Evolutionary conservation across 2,113 vertebrate genomes (phyloP), one percentile per base, ranked within the genome.

Genomic region (Haemorhous mexicanus): DNA sequence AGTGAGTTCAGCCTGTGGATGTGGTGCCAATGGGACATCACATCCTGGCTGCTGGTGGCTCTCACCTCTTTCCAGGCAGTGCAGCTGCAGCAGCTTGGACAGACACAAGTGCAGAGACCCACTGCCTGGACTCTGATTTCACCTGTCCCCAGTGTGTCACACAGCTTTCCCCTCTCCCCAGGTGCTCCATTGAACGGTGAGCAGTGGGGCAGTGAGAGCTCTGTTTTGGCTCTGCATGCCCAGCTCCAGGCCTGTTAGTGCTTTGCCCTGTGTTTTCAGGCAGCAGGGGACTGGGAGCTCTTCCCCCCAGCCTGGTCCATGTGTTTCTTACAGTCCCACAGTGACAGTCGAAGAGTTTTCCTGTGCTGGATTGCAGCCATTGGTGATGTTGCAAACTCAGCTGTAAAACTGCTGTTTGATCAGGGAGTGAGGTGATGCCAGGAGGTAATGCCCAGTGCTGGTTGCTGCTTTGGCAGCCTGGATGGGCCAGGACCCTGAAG

Each of bases 21-120:
- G 0, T 4, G 1, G 23, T 68, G 55, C 6, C 6, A 16, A 1
- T 37, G 6, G 20, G 44, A 11, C 22, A 4, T 55, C 8, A 0
- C 33, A 32, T 35, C 61, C 13, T 49, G 47, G 14, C 73, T n/a
- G 16, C 52, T 10, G 7, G 13, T 10, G 5, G 23, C 49, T 53
- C 44, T 82, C 4, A 5, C 14, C 39, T 75, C 52, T 56, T 33
- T 32, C 32, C 79, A 46, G 74, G 47, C 66, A 39, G 52, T 1
- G n/a, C 6, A 9, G 13, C 78, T 74, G 68, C 4, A 1, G 26
- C 43, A 16, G 39, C 35, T 80, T 61, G 49, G 49, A 13, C 33
- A 39, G 84, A 15, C 62, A 64, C 2, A 5, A 53, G 20, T 50
- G 8, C 26, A 43, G 64, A 74, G 55, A 32, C 11, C 1, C 5